These are phyloP conservation scores for Nymphalis polychloros DNA, from an alignment of 2,888 invertebrate genomes.

Conservation along the genomic window DNA sequence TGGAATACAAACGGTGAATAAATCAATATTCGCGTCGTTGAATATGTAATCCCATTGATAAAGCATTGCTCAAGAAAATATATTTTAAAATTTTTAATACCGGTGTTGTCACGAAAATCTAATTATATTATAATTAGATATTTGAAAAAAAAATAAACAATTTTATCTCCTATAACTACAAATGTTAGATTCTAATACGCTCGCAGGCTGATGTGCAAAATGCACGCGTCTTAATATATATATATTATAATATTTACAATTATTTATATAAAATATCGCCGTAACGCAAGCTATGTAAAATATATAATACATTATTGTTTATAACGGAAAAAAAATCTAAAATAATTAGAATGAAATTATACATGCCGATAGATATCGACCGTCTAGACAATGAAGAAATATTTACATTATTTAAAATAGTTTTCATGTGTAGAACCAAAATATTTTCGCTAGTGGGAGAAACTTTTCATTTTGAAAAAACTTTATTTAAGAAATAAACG, in stretches of 20 bases:
- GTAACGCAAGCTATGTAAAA: slow-evolving; percentile 5
- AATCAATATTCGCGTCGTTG: not conserved
- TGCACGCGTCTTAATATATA: slow-evolving; percentile 68
- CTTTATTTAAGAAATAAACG: not conserved
- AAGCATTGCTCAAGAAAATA: slow-evolving; percentile 63
- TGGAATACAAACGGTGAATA: slow-evolving; percentile 19
- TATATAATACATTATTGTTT: slow-evolving; percentile 1
- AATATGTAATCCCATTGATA: slow-evolving; percentile 27
- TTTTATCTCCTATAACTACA: slow-evolving; percentile 66
- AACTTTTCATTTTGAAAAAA: not conserved
- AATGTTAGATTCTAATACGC: slow-evolving; percentile 66
- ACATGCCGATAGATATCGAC: slow-evolving; percentile 12
- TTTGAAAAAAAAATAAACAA: slow-evolving; percentile 51
- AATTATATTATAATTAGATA: slow-evolving; percentile 51
- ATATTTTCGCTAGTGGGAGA: not conserved
- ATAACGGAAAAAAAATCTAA: slow-evolving; percentile 4
- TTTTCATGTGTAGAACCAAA: not conserved
- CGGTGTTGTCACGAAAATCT: slow-evolving; percentile 59
- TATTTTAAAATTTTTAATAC: slow-evolving; percentile 42
- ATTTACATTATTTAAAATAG: not conserved
- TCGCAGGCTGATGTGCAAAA: slow-evolving; percentile 72
- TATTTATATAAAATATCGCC: slow-evolving; percentile 4
- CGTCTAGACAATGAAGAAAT: slow-evolving; percentile 2
- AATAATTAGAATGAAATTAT: slow-evolving; percentile 8
- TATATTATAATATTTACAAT: slow-evolving; percentile 23